Conservation (phyloP, 2,888 invertebrate species). For the Polylopha cassiicola region DNA sequence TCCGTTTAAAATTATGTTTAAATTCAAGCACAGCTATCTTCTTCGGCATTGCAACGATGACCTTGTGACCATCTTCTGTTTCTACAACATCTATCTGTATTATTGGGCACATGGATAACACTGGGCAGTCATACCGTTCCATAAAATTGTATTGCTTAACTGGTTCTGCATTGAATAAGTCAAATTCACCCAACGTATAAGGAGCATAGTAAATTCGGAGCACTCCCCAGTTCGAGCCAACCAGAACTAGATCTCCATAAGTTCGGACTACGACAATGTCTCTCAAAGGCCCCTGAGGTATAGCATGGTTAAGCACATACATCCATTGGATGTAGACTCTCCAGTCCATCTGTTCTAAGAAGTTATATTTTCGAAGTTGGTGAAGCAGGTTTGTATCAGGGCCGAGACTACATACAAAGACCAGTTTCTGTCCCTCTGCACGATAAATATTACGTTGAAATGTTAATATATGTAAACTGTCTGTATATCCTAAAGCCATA, state of each 20-base stretch:
- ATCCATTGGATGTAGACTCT: constrained; percentile 52
- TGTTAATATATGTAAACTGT: constrained; percentile 40
- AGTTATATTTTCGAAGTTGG: constrained; percentile 38
- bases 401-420: constrained; percentile 32
- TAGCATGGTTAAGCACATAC: constrained; percentile 35
- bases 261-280: constrained; percentile 45
- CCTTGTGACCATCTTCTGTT: constrained; percentile 45
- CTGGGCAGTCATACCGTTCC: constrained; percentile 46
- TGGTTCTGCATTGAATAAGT: constrained; percentile 45
- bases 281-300: constrained; percentile 45
- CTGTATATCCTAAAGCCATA: constrained; percentile 42
- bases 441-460: constrained; percentile 44
- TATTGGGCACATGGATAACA: constrained; percentile 49
- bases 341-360: constrained; percentile 58
- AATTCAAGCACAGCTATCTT: constrained; percentile 55
- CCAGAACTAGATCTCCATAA: constrained; percentile 55
- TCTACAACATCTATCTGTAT: constrained; percentile 54
- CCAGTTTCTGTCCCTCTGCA: constrained; percentile 27
- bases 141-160: constrained; percentile 55
- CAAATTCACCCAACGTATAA: constrained; percentile 41
- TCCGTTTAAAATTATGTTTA: constrained; percentile 38
- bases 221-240: constrained; percentile 55
- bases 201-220: constrained; percentile 54
- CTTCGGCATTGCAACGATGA: constrained; percentile 59
- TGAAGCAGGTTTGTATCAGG: constrained; percentile 37